These are phyloP conservation scores for Cheilosia grossa DNA, from an alignment of 2,888 invertebrate species.

Conservation along the genomic window DNA sequence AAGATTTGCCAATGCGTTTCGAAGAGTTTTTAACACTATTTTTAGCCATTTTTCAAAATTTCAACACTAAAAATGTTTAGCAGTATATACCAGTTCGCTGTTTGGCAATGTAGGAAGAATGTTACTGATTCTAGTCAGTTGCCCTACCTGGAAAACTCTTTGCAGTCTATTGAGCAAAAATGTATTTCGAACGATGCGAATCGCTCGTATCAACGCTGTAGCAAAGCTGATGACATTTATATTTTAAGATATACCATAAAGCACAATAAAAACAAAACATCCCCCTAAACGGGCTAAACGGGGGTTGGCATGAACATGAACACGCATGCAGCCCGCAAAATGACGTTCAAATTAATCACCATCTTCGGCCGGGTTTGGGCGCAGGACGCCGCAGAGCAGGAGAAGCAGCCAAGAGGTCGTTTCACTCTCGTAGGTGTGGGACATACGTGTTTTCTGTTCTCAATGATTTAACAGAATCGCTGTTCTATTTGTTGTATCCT, in stretches of 20 bases:
- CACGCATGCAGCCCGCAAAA: conserved; percentile 44
- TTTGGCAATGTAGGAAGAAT: too few species aligned
- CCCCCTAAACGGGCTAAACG: conserved; percentile 1
- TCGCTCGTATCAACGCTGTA: too few species aligned
- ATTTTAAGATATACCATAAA: background rate
- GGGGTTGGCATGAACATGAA: conserved; percentile 19
- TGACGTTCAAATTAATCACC: conserved; percentile 51
- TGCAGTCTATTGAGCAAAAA: too few species aligned
- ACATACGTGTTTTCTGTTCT: background rate
- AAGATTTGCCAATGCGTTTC: too few species aligned
- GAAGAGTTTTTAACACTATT: too few species aligned
- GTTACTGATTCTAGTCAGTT: too few species aligned
- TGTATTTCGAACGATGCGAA: too few species aligned
- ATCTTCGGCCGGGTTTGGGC: background rate
- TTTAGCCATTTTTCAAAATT: too few species aligned
- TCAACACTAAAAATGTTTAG: too few species aligned
- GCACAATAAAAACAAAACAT: conserved; percentile 19
- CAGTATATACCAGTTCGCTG: too few species aligned
- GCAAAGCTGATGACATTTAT: too few species aligned
- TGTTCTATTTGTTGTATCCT: conserved; percentile 37
- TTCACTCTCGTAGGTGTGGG: conserved; percentile 43
- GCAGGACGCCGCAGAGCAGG: conserved; percentile 4
- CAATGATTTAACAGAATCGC: conserved; percentile 51
- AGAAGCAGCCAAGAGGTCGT: conserved; percentile 44
- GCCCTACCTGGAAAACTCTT: too few species aligned